Evolutionary conservation across 2,888 invertebrate species (phyloP).

Genomic region (Acanthoscelides obtectus): DNA sequence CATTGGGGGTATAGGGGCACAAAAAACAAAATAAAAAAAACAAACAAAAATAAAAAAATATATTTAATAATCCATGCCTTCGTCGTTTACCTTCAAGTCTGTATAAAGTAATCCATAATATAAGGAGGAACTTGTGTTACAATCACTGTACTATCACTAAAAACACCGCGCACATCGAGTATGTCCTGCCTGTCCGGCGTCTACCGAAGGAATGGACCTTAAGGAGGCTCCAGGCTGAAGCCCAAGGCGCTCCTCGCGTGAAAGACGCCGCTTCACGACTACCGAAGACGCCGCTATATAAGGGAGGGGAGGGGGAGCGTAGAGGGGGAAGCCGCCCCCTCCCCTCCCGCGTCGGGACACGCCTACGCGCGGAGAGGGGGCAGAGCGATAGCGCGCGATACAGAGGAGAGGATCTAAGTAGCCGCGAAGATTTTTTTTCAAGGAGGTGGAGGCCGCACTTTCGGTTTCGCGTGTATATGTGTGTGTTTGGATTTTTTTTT

Average conservation of each 20-base stretch:
- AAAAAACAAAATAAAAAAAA: not conserved
- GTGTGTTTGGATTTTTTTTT: constrained; percentile 17
- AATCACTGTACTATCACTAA: not conserved
- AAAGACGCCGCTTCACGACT: not conserved
- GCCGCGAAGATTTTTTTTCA: constrained; percentile 46
- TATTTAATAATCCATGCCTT: not conserved
- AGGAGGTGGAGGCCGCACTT: constrained; percentile 30
- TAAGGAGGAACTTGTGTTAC: not conserved
- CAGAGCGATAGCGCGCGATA: constrained; percentile 10
- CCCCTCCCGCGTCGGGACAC: constrained; percentile 33
- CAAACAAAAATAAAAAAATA: not conserved
- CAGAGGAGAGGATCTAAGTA: constrained; percentile 42
- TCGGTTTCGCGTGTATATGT: constrained; percentile 26
- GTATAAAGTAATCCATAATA: not conserved
- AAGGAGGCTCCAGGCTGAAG: not conserved
- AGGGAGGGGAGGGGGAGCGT: not conserved
- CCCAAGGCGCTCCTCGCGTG: not conserved
- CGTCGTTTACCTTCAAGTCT: not conserved
- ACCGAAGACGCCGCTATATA: not conserved
- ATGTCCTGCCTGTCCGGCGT: not conserved
- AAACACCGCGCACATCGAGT: not conserved
- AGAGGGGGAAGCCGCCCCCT: constrained; percentile 36
- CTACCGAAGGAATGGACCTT: constrained; percentile 1
- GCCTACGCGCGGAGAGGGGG: constrained; percentile 45
- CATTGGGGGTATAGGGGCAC: not conserved